These are phyloP conservation scores for Patella pellucida DNA, from an alignment of 2,888 invertebrate species.

Conservation along the genomic window DNA sequence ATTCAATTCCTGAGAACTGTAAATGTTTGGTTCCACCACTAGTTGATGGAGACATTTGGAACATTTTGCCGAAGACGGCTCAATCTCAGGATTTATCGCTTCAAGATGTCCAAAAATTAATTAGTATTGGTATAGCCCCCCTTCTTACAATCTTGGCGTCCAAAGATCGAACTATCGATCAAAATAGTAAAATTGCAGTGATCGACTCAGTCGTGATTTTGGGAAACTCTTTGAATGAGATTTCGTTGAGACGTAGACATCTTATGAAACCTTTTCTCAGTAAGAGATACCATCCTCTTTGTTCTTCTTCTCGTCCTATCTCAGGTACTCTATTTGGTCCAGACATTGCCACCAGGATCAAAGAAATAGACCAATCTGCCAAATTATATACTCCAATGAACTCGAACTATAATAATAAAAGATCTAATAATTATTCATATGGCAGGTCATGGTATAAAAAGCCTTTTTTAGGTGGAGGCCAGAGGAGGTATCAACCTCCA, in stretches of 20 bases:
- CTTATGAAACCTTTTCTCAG: background rate
- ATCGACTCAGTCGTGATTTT: background rate
- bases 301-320: background rate
- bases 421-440: too few relatives aligned
- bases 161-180: background rate
- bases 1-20: too few relatives aligned
- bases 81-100: background rate
- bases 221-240: background rate
- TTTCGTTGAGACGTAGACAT: background rate
- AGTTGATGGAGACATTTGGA: too few relatives aligned
- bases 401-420: too few relatives aligned
- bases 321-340: background rate
- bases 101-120: background rate
- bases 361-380: too few relatives aligned
- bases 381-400: too few relatives aligned
- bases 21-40: too few relatives aligned
- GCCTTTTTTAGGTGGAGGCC: background rate
- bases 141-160: background rate
- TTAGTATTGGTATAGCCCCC: background rate
- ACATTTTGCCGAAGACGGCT: too few relatives aligned
- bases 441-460: background rate
- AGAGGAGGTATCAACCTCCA: constrained; percentile 1
- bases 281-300: background rate
- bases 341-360: background rate
- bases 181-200: background rate